Evolutionary conservation across 2,888 invertebrate species (phyloP), one percentile per base, ranked within the genome.

Genomic region (Atrina japonica): DNA sequence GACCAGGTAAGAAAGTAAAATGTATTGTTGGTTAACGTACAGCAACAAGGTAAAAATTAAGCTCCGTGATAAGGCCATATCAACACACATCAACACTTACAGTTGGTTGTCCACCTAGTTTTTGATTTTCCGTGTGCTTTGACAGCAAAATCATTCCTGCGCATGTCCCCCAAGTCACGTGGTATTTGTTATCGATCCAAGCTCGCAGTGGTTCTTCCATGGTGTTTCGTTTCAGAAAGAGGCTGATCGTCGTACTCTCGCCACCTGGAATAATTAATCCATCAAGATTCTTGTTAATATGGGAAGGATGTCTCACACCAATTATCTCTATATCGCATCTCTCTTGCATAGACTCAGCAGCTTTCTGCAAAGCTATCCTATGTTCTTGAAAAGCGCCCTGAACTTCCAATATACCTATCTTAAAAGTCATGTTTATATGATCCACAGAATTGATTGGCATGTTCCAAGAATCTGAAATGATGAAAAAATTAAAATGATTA

Each of bases 361-460:
- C 85, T 43, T 72, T 76, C 49, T 70, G 58, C 14, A 88, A 76
- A 6, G 83, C 81, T 35, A 81, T 77, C 27, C 78, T 73, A 75
- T 88, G 88, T 70, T 88, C 88, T 3, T 79, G 73, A 63, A 88
- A 88, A 1, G 85, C 87, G 9, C 88, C 88, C 67, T 88, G 88
- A 11, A 88, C 72, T 47, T 85, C 87, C 11, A 88, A 73, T n/a
- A 88, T 81, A 5, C 88, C 88, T 27, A 88, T 68, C 40, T 21
- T 56, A 21, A 35, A 3, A 1, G 27, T 7, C n/a, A 23, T 25
- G 14, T 11, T n/a, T 6, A 16, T 27, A 9, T 23, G 16, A 27
- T 25, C 16, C n/a, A 43, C 43, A 11, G 25, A 14, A 23, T 16
- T 6, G 55, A 14, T 7, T 21, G 61, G 61, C 70, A 66, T 61